phyloP scores from a whole-genome alignment of 1,140 invertebrate species.

The Penaeus chinensis region DNA sequence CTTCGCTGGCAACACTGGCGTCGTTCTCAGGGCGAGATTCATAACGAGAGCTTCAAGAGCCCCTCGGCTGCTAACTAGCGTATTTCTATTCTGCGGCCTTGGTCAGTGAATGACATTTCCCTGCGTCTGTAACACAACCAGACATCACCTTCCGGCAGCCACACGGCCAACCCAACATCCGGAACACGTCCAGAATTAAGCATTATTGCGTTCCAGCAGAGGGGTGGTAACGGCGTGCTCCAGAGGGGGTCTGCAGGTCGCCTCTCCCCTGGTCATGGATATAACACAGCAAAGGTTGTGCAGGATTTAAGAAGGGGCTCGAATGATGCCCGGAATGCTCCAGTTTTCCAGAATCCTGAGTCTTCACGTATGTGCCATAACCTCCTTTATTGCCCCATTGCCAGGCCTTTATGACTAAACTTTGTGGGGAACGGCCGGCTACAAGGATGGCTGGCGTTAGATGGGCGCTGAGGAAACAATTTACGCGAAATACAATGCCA shows the following conservation, averaged over 20 bases:
- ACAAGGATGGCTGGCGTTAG: conserved; percentile 63
- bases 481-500: conserved; percentile 63
- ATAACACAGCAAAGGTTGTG: conserved; percentile 64
- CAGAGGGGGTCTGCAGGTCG: conserved; percentile 44
- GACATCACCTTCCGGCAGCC: conserved; percentile 61
- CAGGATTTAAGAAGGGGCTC: conserved; percentile 64
- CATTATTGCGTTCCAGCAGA: conserved; percentile 52
- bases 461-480: conserved; percentile 63
- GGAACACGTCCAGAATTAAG: conserved; percentile 38
- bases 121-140: conserved; percentile 63
- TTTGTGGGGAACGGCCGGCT: conserved; percentile 64
- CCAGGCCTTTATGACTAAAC: conserved; percentile 65
- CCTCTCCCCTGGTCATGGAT: conserved; percentile 61
- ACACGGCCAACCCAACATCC: conserved; percentile 41
- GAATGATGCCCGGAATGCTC: conserved; percentile 65
- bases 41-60: conserved; percentile 61
- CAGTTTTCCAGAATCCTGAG: conserved; percentile 65
- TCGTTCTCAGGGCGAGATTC: conserved; percentile 53
- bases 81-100: conserved; percentile 64
- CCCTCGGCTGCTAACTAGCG: conserved; percentile 62
- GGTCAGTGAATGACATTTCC: conserved; percentile 64
- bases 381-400: conserved; percentile 65
- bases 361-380: conserved; percentile 65
- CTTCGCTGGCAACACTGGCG: too few relatives aligned
- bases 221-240: conserved; percentile 52